Conservation (phyloP, 1,140 invertebrate genomes). For the Diorhabda carinulata region DNA sequence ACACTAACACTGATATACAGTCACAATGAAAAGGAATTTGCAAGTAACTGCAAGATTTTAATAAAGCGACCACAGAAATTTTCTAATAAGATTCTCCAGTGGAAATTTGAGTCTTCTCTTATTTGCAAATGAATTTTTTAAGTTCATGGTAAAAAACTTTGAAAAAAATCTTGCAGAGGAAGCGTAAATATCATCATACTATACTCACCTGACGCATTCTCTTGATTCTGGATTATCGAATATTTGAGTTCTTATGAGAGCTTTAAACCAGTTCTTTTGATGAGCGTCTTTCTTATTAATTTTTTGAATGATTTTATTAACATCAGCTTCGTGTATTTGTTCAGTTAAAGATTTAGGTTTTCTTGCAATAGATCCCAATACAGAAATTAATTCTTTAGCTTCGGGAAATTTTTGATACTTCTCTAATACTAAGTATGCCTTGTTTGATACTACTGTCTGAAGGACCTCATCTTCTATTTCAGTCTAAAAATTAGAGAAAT, state of each 20-base stretch:
- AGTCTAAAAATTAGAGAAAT: conserved; percentile 27
- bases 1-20: too few species aligned
- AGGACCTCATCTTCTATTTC: conserved; percentile 32
- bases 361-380: conserved; percentile 36
- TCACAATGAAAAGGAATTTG: too few species aligned
- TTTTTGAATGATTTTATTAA: conserved; percentile 33
- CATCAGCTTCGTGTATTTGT: conserved; percentile 36
- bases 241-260: conserved; percentile 34
- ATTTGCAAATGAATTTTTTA: too few species aligned
- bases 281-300: conserved; percentile 35
- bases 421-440: conserved; percentile 37
- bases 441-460: conserved; percentile 35
- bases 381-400: conserved; percentile 35
- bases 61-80: too few species aligned
- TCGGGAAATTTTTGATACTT: conserved; percentile 38
- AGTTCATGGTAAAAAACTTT: too few species aligned
- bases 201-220: conserved; percentile 30
- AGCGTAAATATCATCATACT: too few species aligned
- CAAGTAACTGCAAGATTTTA: too few species aligned
- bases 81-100: too few species aligned
- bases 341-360: conserved; percentile 42
- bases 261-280: conserved; percentile 42
- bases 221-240: conserved; percentile 33
- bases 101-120: too few species aligned
- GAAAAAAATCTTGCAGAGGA: too few species aligned